Base-by-base conservation (phyloP, 2,797 vertebrate genomes). In the Enteromius argenteus region DNA sequence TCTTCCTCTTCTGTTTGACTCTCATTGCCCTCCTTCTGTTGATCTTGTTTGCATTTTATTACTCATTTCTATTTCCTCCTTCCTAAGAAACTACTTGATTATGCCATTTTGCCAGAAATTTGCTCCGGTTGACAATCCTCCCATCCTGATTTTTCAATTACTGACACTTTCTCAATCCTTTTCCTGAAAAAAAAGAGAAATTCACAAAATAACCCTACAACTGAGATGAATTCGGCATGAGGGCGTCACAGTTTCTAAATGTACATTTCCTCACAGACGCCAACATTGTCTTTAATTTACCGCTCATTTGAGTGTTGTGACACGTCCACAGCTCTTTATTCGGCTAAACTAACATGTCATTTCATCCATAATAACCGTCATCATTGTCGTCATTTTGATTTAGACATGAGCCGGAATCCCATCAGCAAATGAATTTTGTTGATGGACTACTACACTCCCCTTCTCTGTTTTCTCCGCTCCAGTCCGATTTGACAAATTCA, bases 401-500 rank as follows among this genome's bases (percentile, higher is more conserved):
- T 69, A 62, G 67, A 79, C 67, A 86, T 72, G 81, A 27, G 21
- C 79, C 73, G 64, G 75, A 84, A 87, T 87, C 62, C 51, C 66
- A 78, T 87, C 77, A 89, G 80, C 17, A 84, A 56, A 84, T 75
- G 83, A 85, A 86, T 86, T 85, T 86, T 86, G 86, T 88, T 83
- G 84, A 88, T 87, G 69, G 84, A 87, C 84, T 86, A 76, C 87
- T 83, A 51, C 83, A 87, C 74, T 83, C 62, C 11, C 32, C 81
- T 88, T 83, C 56, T 86, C 83, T 82, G 75, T 79, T 79, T 81
- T 46, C 23, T 49, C 10, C 49, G 66, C 74, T 72, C 66, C 82
- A 74, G 78, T 85, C 27, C 84, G 86, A 87, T 91, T 90, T 84
- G 89, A 91, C 89, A 92, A 91, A 94, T 94, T 91, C 85, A 90